Evolutionary conservation across 2,888 invertebrate genomes (phyloP), one percentile per base, ranked within the genome.

Genomic region (Subacronicta megacephala): DNA sequence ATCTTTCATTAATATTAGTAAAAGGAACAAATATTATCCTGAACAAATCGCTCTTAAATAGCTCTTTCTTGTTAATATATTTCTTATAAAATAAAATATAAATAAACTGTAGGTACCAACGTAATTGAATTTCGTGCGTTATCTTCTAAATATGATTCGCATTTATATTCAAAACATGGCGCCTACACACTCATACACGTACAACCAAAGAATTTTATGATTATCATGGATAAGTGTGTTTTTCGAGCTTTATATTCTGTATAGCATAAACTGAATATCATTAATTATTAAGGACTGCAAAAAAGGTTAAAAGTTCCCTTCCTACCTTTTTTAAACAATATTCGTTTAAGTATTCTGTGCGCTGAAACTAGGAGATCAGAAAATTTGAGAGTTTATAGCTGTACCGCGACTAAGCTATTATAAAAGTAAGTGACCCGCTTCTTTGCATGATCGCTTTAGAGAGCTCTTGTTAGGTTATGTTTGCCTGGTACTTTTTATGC

Each of bases 91-190:
- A 31, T 31, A 29, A 29, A 29, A 46, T 42, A 2, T 37, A 45
- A 53, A 45, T 13, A 16, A 35, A 46, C 10, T 44, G 31, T 18
- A 31, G 31, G n/a, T 31, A 40, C 36, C 16, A 31, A n/a, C 38
- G 16, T 64, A 77, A 75, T 75, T 68, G 62, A 68, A 77, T 75
- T 71, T 50, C 60, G 55, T 64, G 54, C 59, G 62, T 71, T 75
- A 77, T 77, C 77, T 55, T 50, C 57, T 51, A 57, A 59, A 53
- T 69, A 56, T 17, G 16, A 17, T 12, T 55, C 13, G 10, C 49
- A 76, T 75, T 75, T 37, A 51, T 77, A 77, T 77, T 70, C 75
- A 60, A 38, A 45, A 49, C 61, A 46, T 43, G 42, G 15, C 46
- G 4, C 7, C 31, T 2, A 40, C 23, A 43, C 40, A 47, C 38